Evolutionary conservation across 2,888 invertebrate genomes (phyloP).

Genomic region (Azorinus chamasolen): DNA sequence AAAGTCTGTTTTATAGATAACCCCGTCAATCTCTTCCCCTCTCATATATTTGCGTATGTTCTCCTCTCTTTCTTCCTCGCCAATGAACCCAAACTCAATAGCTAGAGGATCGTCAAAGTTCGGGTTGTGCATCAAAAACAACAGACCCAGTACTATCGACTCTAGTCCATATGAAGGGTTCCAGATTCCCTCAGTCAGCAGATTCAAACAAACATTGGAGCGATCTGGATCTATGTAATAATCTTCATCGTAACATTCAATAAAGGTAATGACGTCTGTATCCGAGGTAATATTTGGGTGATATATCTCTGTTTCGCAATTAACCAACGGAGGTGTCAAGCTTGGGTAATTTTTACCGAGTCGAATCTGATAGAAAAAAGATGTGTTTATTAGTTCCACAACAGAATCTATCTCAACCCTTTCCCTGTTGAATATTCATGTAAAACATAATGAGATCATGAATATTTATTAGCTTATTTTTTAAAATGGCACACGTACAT

Average conservation of each 20-base stretch:
- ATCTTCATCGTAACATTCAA: too few species aligned
- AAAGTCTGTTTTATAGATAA: constrained; percentile 22
- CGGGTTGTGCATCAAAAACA: constrained; percentile 44
- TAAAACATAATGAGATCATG: too few species aligned
- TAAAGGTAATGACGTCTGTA: background rate
- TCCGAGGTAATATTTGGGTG: constrained; percentile 53
- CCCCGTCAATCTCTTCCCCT: constrained; percentile 35
- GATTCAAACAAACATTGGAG: constrained; percentile 51
- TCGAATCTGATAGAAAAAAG: too few species aligned
- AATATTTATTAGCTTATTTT: too few species aligned
- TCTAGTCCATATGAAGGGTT: constrained; percentile 28
- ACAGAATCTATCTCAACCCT: too few species aligned
- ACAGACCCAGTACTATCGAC: constrained; percentile 27
- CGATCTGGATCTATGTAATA: background rate
- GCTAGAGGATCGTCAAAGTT: constrained; percentile 37
- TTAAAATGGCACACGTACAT: too few species aligned
- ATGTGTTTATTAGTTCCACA: too few species aligned
- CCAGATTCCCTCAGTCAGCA: constrained; percentile 41
- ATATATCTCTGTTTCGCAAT: constrained; percentile 48
- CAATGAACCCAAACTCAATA: constrained; percentile 5
- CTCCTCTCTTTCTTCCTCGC: constrained; percentile 14
- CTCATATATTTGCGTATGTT: constrained; percentile 49
- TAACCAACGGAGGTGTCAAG: constrained; percentile 22
- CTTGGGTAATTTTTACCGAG: constrained; percentile 8
- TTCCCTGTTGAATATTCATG: too few species aligned